Base-by-base conservation (phyloP, 2,797 vertebrate species). In the Varecia variegata region DNA sequence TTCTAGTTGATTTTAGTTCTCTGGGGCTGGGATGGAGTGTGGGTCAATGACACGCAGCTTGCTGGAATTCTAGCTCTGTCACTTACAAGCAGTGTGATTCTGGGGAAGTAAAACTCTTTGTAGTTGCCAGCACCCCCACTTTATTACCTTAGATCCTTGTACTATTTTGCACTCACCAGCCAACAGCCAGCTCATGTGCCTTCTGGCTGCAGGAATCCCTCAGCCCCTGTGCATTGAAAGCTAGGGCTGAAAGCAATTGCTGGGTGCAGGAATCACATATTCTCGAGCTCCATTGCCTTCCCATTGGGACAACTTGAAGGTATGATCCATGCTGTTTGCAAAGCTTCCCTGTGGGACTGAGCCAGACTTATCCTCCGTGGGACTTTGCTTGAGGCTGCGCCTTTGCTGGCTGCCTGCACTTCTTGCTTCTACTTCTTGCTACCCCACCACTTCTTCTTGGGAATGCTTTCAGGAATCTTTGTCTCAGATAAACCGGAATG, bases 1-100 rank as follows among this genome's bases (percentile, higher is more conserved):
- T 96, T 71, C 77, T 40, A 38, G 27, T 47, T 79, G 84, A 56
- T 77, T 54, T 74, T 62, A 68, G 45, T 38, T 94, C 52, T 88
- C 38, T 5, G 32, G 47, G 32, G 58, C 68, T 52, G 47, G 32
- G 40, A 84, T 15, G 18, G 32, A 47, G 7, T 32, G 0, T 89
- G 32, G 96, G 47, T 65, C 38, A 35, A 38, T 45, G 76, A 43
- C 38, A 56, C 1, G 2, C 80, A 96, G 38, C 76, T 71, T 82
- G 45, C n/a, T 47, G 62, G 43, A 74, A 88, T 90, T 30, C 17
- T 13, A 54, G 40, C 27, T 90, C 80, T 27, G 60, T 67, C 40
- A n/a, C n/a, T 96, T 74, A 15, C 47, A 30, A 87, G 76, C 18
- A 45, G 5, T 68, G 68, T 20, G 65, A 77, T 43, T 8, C 88